A percentile compares a stretch with the other conserved stretches of the same genome.
Conservation (phyloP, 2,113 vertebrate species). For the Pteropus alecto region DNA sequence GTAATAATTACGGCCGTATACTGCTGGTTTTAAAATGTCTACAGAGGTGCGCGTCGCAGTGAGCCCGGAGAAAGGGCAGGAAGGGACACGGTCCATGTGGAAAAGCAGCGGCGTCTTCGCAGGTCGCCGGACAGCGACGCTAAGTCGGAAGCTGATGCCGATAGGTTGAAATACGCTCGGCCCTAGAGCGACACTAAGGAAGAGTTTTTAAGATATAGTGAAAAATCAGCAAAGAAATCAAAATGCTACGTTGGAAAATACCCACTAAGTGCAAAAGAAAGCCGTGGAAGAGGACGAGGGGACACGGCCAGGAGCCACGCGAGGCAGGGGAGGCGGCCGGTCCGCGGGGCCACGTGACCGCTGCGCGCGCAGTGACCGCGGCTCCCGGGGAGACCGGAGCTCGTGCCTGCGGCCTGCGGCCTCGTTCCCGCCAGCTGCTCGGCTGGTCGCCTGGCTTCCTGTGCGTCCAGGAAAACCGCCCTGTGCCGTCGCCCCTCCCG, state of each 20-base stretch:
- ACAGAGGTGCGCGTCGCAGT: not conserved
- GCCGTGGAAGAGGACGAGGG: not conserved
- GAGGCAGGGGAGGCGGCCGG: not conserved
- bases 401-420: not conserved
- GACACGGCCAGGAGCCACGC: accelerated
- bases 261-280: no score
- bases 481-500: no score
- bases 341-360: no score
- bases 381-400: not conserved
- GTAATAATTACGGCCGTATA: not conserved
- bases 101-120: not conserved
- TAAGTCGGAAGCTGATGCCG: not conserved
- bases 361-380: not conserved
- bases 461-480: not conserved
- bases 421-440: not conserved
- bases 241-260: not conserved
- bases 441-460: no score
- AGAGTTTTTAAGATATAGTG: not conserved
- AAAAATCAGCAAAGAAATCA: not conserved
- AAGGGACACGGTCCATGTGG: no score
- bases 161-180: not conserved
- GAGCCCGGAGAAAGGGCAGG: not conserved
- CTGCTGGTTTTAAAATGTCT: not conserved
- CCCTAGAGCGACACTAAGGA: not conserved
- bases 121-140: not conserved